Evolutionary conservation across 2,888 invertebrate genomes (phyloP).

Genomic region (Rotaria macrura): DNA sequence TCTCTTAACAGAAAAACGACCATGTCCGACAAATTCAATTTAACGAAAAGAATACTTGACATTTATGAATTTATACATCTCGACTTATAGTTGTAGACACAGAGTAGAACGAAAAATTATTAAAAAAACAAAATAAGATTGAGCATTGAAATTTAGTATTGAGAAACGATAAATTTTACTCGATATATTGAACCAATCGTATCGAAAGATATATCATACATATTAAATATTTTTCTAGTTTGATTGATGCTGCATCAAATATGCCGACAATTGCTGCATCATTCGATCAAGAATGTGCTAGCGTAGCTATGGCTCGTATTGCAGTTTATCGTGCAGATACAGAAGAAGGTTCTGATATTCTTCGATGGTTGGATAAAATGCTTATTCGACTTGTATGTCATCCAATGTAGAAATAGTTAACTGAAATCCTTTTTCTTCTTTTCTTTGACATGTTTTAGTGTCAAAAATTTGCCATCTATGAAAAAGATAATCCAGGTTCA

Average conservation of each 20-base stretch:
- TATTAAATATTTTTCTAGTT: slow-evolving; percentile 53
- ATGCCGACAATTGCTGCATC: slow-evolving; percentile 82
- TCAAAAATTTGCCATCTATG: slow-evolving; percentile 96
- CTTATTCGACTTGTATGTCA: slow-evolving; percentile 74
- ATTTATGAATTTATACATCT: no score
- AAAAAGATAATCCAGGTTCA: slow-evolving; percentile 89
- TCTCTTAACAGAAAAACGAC: no score
- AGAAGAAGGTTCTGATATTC: slow-evolving; percentile 82
- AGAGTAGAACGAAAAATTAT: no score
- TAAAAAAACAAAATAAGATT: no score
- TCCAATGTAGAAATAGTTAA: no score
- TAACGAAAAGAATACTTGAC: no score
- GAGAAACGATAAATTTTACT: no score
- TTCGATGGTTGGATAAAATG: slow-evolving; percentile 96
- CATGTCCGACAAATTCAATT: no score
- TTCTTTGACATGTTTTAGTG: slow-evolving; percentile 59
- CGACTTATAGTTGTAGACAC: no score
- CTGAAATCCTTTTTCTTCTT: background rate
- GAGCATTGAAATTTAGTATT: no score
- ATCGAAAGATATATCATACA: no score
- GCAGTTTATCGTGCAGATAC: slow-evolving; percentile 83
- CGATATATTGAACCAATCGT: no score
- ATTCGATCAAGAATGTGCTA: slow-evolving; percentile 94
- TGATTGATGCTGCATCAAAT: slow-evolving; percentile 84
- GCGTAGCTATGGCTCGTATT: slow-evolving; percentile 88